phyloP scores from a whole-genome alignment of 1,140 invertebrate genomes.

The Drosophila subpulchrella region DNA sequence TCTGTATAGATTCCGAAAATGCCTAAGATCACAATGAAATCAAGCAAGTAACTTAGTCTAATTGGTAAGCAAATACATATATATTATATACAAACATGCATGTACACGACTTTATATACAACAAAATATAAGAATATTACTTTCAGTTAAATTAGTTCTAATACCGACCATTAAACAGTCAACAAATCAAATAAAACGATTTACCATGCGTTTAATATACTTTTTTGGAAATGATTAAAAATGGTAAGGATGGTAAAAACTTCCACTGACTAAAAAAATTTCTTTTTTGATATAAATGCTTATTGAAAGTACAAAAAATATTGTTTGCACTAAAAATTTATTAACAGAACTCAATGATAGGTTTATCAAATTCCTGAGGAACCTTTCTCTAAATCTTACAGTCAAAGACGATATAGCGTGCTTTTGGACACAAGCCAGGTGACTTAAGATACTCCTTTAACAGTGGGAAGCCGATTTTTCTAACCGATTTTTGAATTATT shows the following conservation, averaged over 20 bases:
- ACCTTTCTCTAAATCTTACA: too few species aligned
- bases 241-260: neutral
- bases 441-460: too few species aligned
- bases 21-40: constrained; percentile 53
- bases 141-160: constrained; percentile 74
- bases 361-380: too few species aligned
- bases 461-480: too few species aligned
- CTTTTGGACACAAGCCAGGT: too few species aligned
- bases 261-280: neutral
- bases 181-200: constrained; percentile 60
- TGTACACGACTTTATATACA: constrained; percentile 52
- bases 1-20: constrained; percentile 29
- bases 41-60: constrained; percentile 57
- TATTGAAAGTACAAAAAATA: too few species aligned
- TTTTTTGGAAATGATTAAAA: neutral
- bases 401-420: too few species aligned
- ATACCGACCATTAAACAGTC: constrained; percentile 50
- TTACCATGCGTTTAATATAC: constrained; percentile 2
- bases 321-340: too few species aligned
- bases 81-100: constrained; percentile 54
- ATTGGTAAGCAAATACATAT: constrained; percentile 68
- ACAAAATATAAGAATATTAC: constrained; percentile 33
- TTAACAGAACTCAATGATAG: too few species aligned
- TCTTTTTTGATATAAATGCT: too few species aligned
- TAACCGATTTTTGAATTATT: too few species aligned